Base-by-base conservation (phyloP, 2,113 vertebrate genomes). In the Epinephelus lanceolatus region DNA sequence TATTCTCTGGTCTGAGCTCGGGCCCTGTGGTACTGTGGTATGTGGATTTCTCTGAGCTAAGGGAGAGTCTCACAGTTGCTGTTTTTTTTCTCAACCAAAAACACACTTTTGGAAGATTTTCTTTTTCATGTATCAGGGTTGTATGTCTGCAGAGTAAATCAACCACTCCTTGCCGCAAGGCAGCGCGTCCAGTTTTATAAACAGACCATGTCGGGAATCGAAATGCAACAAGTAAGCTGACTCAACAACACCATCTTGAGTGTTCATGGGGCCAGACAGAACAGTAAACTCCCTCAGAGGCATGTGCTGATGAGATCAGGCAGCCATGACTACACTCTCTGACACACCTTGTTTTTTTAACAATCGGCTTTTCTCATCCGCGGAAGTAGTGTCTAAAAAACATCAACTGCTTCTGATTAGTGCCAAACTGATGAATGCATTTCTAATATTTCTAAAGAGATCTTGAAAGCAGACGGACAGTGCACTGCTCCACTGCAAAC, bases 121-220 rank as follows among this genome's bases (percentile, higher is more conserved):
- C 47, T 47, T 66, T 47, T 73, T 25, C 17, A 23, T 47, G 19
- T 37, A 19, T 69, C 37, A n/a, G 70, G 47, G 70, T 23, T 80
- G 27, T 62, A 63, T 30, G 42, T 63, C 71, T 42, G 21, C 71
- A 55, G 83, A 80, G 55, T 60, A 52, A 65, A 45, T 57, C 72
- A 59, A 60, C 42, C 45, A 37, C 62, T 27, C 45, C 62, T 73
- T 7, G 57, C 72, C 23, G 4, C 63, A 25, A 72, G 72, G 81
- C 65, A 70, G 52, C 40, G 21, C 23, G 51, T 59, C 68, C 27
- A 59, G 49, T 68, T 67, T 71, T 25, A 65, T 76, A 63, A 72
- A 61, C 60, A 51, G 7, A 59, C 18, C 30, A 33, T 17, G 61
- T 23, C 6, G 19, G 76, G 52, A 76, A 63, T 49, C 2, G 3